Conservation (phyloP, 2,113 vertebrate species). For the Oncorhynchus gorbuscha region DNA sequence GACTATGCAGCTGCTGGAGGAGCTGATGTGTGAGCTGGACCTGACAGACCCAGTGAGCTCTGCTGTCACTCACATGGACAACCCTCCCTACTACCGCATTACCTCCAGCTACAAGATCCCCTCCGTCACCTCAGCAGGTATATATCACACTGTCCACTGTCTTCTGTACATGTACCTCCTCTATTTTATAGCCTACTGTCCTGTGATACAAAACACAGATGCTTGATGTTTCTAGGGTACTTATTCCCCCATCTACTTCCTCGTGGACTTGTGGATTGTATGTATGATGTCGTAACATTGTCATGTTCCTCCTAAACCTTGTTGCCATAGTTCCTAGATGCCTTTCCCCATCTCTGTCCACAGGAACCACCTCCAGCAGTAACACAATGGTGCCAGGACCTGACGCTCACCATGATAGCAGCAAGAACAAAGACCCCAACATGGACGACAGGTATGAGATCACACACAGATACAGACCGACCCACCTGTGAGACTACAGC, state of each 20-base stretch:
- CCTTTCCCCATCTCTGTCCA: not conserved
- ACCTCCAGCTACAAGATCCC: constrained; percentile 96
- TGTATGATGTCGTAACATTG: too few species aligned
- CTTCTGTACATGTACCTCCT: too few species aligned
- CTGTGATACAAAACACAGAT: too few species aligned
- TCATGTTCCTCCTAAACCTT: too few species aligned
- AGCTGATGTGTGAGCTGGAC: constrained; percentile 93
- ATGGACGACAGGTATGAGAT: constrained; percentile 88
- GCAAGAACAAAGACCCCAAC: constrained; percentile 86
- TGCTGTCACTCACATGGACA: constrained; percentile 96
- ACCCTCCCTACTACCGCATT: constrained; percentile 96
- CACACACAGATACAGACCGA: not conserved
- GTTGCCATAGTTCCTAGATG: too few species aligned
- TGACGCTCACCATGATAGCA: constrained; percentile 84
- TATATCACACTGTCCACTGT: constrained; percentile 3
- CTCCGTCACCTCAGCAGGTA: constrained; percentile 97
- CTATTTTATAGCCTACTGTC: too few species aligned
- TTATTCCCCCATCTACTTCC: too few species aligned
- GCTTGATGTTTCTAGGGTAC: too few species aligned
- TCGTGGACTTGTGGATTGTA: too few species aligned
- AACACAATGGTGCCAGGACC: constrained; percentile 97
- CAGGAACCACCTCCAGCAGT: constrained; percentile 97
- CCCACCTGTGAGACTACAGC: not conserved
- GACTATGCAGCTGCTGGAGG: constrained; percentile 96
- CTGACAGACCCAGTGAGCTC: constrained; percentile 92